A percentile compares a stretch with the other conserved stretches of the same genome.
Evolutionary conservation across 64 coral and sea anemone species (phyloP).

Genomic region (Actinia tenebrosa): DNA sequence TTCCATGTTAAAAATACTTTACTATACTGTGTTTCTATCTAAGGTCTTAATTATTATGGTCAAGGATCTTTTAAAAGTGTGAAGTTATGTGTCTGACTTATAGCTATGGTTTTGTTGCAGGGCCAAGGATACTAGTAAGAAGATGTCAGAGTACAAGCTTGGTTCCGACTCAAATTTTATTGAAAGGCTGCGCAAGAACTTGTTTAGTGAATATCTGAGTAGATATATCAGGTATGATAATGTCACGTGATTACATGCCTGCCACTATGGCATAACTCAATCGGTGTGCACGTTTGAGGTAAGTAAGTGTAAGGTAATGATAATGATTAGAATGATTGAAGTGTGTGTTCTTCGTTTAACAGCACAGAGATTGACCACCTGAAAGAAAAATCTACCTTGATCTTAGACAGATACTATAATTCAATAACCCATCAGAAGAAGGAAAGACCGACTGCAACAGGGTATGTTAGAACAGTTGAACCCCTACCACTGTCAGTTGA

Average conservation of each 20-base stretch:
- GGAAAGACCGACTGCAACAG: slow-evolving; percentile 62
- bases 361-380: slow-evolving; percentile 81
- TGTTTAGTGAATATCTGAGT: slow-evolving; percentile 72
- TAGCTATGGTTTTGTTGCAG: slow-evolving; percentile 27
- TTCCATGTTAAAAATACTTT: too few species aligned
- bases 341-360: neutral
- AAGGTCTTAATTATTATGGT: too few species aligned
- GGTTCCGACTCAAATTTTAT: slow-evolving; percentile 96
- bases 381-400: slow-evolving; percentile 71
- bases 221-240: slow-evolving; percentile 29
- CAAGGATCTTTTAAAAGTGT: too few species aligned
- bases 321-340: too few species aligned
- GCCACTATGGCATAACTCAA: too few species aligned
- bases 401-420: slow-evolving; percentile 73
- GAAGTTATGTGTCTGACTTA: too few species aligned
- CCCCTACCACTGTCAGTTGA: neutral
- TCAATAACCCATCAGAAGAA: slow-evolving; percentile 87
- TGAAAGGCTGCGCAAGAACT: slow-evolving; percentile 89
- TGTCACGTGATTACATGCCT: too few species aligned
- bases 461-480: slow-evolving; percentile 27
- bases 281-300: too few species aligned
- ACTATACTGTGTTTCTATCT: too few species aligned
- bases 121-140: slow-evolving; percentile 78
- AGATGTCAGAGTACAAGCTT: slow-evolving; percentile 88
- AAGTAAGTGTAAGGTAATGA: too few species aligned